phyloP scores from a whole-genome alignment of 2,888 invertebrate genomes.

The Lottia gigantea region DNA sequence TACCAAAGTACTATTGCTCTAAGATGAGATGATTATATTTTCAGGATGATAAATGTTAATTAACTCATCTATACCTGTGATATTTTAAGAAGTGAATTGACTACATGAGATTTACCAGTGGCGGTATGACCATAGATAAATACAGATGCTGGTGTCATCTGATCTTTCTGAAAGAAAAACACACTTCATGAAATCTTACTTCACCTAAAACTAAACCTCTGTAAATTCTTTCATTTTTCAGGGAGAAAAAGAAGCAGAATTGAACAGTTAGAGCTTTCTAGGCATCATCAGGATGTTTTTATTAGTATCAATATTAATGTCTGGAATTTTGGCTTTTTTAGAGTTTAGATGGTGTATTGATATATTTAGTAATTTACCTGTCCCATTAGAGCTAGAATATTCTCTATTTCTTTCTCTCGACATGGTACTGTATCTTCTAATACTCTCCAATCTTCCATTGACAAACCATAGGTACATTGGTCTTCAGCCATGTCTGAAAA shows the following conservation, averaged over 20 bases:
- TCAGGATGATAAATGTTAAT: background rate
- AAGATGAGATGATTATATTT: background rate
- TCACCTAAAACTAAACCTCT: no score
- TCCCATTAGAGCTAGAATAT: conserved; percentile 43
- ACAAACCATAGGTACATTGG: background rate
- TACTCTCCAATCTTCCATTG: background rate
- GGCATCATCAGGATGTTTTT: no score
- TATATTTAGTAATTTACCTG: conserved; percentile 32
- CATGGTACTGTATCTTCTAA: conserved; percentile 32
- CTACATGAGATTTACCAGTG: conserved; percentile 83
- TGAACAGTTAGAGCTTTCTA: no score
- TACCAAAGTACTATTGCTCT: no score
- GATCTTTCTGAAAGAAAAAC: conserved; percentile 41
- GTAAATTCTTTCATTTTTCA: no score
- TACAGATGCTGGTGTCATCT: conserved; percentile 71
- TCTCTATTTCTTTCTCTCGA: conserved; percentile 39
- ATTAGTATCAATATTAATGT: no score
- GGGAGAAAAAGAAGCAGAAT: no score
- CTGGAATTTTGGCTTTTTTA: no score
- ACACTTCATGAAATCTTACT: no score
- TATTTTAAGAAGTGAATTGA: conserved; percentile 74
- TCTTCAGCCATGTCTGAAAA: no score
- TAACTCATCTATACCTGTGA: conserved; percentile 68
- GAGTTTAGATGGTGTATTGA: background rate
- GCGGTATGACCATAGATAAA: conserved; percentile 86